A percentile compares a stretch with the other conserved stretches of the same genome.
phyloP scores from a whole-genome alignment of 2,113 vertebrate species.

The Eulemur macaco region DNA sequence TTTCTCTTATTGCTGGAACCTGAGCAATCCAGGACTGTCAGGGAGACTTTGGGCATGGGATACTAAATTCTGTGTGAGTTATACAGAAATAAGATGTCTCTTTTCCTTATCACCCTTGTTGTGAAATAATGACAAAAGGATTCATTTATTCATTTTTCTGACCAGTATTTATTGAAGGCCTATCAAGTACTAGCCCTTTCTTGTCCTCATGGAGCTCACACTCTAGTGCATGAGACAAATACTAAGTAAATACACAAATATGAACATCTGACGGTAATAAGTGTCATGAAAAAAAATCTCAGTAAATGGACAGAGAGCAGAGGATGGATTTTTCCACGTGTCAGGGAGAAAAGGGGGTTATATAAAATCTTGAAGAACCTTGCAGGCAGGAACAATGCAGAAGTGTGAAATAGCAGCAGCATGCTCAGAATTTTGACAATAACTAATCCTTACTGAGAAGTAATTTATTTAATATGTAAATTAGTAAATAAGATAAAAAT shows the following conservation, averaged over 20 bases:
- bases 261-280: background rate
- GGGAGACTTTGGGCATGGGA: background rate
- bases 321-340: background rate
- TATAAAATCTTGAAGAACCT: background rate
- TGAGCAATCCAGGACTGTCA: background rate
- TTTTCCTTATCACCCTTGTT: background rate
- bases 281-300: background rate
- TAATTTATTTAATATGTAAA: background rate
- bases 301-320: background rate
- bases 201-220: background rate
- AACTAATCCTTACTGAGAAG: background rate
- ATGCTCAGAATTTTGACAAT: background rate
- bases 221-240: background rate
- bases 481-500: no score
- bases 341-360: background rate
- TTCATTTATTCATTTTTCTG: no score
- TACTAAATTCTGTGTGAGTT: background rate
- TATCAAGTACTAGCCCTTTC: background rate
- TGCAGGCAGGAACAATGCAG: background rate
- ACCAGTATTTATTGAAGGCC: background rate
- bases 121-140: background rate
- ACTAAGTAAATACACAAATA: background rate
- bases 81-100: background rate
- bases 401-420: background rate
- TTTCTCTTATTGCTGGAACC: background rate